These are phyloP conservation scores for Apamea anceps DNA, from an alignment of 2,888 invertebrate genomes.

Conservation along the genomic window DNA sequence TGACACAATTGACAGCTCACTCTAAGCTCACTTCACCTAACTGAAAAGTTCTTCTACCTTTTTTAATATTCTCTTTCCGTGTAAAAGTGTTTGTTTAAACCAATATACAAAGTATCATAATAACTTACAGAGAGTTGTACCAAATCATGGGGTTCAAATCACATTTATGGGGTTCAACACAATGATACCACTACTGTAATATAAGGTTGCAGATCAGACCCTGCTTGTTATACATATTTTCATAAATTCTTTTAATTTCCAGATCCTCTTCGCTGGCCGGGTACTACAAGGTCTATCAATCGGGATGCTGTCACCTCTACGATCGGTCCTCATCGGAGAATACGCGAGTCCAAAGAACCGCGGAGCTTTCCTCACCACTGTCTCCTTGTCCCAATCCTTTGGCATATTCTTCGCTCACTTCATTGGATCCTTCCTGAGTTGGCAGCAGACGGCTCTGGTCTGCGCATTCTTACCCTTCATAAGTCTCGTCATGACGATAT, in stretches of 20 bases:
- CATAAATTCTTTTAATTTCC: neutral
- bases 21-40: no score
- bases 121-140: neutral
- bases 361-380: constrained; percentile 90
- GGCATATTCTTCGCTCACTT: constrained; percentile 91
- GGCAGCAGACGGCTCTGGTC: constrained; percentile 88
- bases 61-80: neutral
- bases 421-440: constrained; percentile 90
- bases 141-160: neutral
- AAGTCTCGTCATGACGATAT: constrained; percentile 81
- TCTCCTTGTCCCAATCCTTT: constrained; percentile 89
- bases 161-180: neutral
- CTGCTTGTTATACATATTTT: neutral
- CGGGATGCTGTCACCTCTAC: constrained; percentile 86
- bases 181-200: neutral
- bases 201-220: neutral
- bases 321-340: constrained; percentile 88
- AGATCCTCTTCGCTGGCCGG: constrained; percentile 65
- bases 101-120: neutral
- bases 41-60: no score
- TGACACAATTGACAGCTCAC: no score
- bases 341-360: constrained; percentile 90
- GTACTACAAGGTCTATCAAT: constrained; percentile 81
- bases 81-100: neutral
- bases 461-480: constrained; percentile 83